Evolutionary conservation across 2,888 invertebrate genomes (phyloP), one percentile per base, ranked within the genome.

Genomic region (Meiosimyza decipiens): DNA sequence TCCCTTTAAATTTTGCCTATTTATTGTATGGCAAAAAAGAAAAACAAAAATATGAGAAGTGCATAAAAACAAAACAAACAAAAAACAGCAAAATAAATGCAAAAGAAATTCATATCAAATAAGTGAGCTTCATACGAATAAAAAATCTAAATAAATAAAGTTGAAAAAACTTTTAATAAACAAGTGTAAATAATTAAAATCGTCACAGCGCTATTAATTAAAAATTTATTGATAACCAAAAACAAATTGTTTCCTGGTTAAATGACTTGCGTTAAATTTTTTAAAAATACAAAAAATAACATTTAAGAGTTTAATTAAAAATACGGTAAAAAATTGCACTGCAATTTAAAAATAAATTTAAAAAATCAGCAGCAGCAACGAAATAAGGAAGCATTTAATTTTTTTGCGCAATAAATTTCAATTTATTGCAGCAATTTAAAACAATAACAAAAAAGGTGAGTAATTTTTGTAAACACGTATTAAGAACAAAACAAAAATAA

Each of bases 61-160:
- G 76, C 74, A 72, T 75, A 73, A 54, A 78, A 70, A 65, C 74
- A 72, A 33, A 72, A 74, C 68, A 73, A 59, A 66, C 57, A 69
- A 71, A 22, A 73, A 76, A 64, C 77, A 28, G 28, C 28, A 28
- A 28, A 28, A 28, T 28, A 28, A 28, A 73, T n/a, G 28, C 1
- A n/a, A 72, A 76, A 73, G 64, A 70, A 74, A 76, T 74, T 72
- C 77, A 76, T 73, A 77, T n/a, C 22, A 18, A 49, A 18, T 63
- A 51, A 62, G 49, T 51, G 18, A 50, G 12, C 13, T 12, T 64
- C 49, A 28, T n/a, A 9, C 13, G 28, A 60, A 33, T 16, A 40
- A 62, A n/a, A n/a, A n/a, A 62, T 40, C 33, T n/a, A 62, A 16
- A 6, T 22, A 57, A 57, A 57, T 16, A 28, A 57, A 16, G 55